Evolutionary conservation across 2,113 vertebrate species (phyloP), one percentile per base, ranked within the genome.

Genomic region (Astatotilapia flaviijosephi): DNA sequence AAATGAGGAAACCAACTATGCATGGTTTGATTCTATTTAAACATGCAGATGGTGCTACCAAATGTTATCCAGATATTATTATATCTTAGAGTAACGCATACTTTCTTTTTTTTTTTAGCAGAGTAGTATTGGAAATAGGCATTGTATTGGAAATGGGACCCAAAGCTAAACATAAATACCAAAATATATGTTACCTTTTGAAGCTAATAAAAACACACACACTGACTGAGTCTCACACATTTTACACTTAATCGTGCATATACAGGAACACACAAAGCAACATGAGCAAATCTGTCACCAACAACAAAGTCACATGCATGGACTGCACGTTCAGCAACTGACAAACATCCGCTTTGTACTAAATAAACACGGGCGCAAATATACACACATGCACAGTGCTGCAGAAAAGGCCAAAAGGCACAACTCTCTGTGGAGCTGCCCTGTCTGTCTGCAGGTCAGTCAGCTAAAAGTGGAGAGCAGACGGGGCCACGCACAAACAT

Each of bases 381-480:
- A 42, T 47, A 53, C 83, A 65, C 60, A 23, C 70, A 11, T 12
- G 4, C n/a, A 83, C 65, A 51, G 23, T 7, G 55, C 15, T 82
- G 82, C 56, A 80, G 85, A 88, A 88, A 91, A 86, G 86, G 84
- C 93, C 80, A 92, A 85, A 65, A 91, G 90, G 92, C 86, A 68
- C 15, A 51, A 90, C 45, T 88, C 86, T 94, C 84, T 26, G 47
- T 9, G 11, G 91, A 68, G 77, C 4, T 84, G 77, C 77, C 56
- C 87, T 87, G 89, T 84, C 82, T 85, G 83, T 88, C 79, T 90
- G 89, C 84, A 83, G 90, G 84, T 93, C 91, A 92, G 89, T 73
- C 80, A 86, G 90, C 82, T 54, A 31, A 68, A 85, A 79, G 86
- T 83, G 90, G 82, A 82, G 82, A 87, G 80, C 92, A 94, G 90